A percentile compares a stretch with the other conserved stretches of the same genome.
Evolutionary conservation across 2,113 vertebrate genomes (phyloP).

Genomic region (Sceloporus tristichus): DNA sequence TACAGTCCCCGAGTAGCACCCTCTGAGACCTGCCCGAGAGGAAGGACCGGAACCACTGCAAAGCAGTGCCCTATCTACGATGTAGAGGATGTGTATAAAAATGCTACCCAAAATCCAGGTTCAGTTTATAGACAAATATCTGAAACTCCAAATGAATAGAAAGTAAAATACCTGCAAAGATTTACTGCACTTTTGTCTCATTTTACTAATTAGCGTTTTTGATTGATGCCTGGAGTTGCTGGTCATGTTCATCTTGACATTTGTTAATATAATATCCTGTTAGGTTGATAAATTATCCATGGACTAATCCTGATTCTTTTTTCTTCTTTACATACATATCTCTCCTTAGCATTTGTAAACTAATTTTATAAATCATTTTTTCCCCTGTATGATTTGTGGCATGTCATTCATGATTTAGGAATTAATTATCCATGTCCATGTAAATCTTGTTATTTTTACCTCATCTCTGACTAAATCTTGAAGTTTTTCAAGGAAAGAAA

Average conservation of each 20-base stretch:
- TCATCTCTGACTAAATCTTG: background rate
- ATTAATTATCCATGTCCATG: background rate
- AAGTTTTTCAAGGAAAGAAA: background rate
- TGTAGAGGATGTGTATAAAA: background rate
- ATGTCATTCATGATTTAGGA: constrained; percentile 6
- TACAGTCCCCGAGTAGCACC: too few relatives aligned
- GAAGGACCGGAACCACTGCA: too few relatives aligned
- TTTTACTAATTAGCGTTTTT: background rate
- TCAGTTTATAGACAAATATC: background rate
- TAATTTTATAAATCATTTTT: background rate
- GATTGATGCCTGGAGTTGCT: background rate
- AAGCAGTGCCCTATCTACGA: too few relatives aligned
- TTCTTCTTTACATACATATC: background rate
- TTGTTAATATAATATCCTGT: background rate
- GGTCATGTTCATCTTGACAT: background rate
- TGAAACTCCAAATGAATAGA: constrained; percentile 15
- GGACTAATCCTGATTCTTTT: background rate
- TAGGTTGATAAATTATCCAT: constrained; percentile 8
- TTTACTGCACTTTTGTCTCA: background rate
- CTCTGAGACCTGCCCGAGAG: too few relatives aligned
- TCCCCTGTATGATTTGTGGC: background rate
- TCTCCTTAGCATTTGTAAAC: constrained; percentile 29
- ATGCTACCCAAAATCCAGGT: background rate
- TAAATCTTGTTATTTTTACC: background rate
- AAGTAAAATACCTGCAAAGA: background rate